Percentiles rank a stretch among this genome's conserved stretches.
These are phyloP conservation scores for Dendropsophus ebraccatus DNA, from an alignment of 2,113 vertebrate species.

Conservation along the genomic window DNA sequence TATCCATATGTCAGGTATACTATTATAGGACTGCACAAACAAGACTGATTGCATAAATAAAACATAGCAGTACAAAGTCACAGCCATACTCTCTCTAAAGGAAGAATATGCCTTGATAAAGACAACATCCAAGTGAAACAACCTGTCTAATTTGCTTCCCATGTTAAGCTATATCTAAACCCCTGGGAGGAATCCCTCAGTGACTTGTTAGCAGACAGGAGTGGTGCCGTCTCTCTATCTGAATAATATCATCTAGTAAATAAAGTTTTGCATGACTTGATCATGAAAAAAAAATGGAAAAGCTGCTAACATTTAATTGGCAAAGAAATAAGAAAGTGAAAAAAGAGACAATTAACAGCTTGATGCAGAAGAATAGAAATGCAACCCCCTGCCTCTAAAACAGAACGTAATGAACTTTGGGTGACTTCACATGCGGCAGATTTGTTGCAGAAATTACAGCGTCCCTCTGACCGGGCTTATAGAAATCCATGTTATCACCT, in stretches of 20 bases:
- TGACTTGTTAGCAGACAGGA: slow-evolving; percentile 30
- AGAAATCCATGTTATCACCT: too few relatives aligned
- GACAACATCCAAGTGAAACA: slow-evolving; percentile 34
- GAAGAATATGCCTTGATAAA: slow-evolving; percentile 13
- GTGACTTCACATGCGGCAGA: too few relatives aligned
- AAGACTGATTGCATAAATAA: slow-evolving; percentile 44
- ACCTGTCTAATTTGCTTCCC: slow-evolving; percentile 23
- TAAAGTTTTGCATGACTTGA: slow-evolving; percentile 24
- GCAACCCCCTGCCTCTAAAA: background rate
- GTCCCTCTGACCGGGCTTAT: too few relatives aligned
- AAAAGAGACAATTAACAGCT: background rate
- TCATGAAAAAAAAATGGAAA: background rate
- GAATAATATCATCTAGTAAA: slow-evolving; percentile 22
- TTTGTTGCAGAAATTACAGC: too few relatives aligned
- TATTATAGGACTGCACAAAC: slow-evolving; percentile 18
- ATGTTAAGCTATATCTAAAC: slow-evolving; percentile 8
- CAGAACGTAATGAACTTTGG: too few relatives aligned
- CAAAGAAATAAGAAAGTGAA: background rate
- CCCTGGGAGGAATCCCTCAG: slow-evolving; percentile 26
- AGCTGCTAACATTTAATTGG: background rate
- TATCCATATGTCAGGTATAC: slow-evolving; percentile 28
- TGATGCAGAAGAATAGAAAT: background rate
- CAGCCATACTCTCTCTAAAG: background rate
- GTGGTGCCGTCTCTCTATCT: background rate
- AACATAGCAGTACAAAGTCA: slow-evolving; percentile 11